Conservation (phyloP, 2,888 invertebrate species). For the Scrobipalpa atriplicella region DNA sequence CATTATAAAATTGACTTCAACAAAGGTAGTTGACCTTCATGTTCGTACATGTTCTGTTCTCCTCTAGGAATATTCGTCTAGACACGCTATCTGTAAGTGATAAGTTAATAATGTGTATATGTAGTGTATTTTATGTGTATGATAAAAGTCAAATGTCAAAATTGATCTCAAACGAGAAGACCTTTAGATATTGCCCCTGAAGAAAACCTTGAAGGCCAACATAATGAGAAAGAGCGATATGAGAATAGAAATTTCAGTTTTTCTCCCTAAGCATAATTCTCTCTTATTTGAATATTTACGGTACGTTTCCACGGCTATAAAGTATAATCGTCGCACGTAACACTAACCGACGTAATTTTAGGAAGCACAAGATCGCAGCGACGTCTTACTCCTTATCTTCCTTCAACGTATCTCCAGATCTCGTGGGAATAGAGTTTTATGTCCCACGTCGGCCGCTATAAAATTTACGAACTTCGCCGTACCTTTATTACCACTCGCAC, state of each 20-base stretch:
- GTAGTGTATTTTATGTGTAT: too few relatives aligned
- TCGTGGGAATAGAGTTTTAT: conserved; percentile 26
- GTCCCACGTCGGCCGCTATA: conserved; percentile 13
- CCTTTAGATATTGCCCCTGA: too few relatives aligned
- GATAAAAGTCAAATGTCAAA: too few relatives aligned
- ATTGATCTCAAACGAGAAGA: too few relatives aligned
- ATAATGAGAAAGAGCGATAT: too few relatives aligned
- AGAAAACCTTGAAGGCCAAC: too few relatives aligned
- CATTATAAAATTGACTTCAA: too few relatives aligned
- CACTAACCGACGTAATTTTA: conserved; percentile 27
- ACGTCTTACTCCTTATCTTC: conserved; percentile 12
- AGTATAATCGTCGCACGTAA: conserved; percentile 26
- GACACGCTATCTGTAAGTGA: too few relatives aligned
- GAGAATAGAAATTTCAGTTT: neutral
- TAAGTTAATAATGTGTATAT: too few relatives aligned
- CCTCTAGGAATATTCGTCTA: too few relatives aligned
- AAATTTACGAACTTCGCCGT: conserved; percentile 11
- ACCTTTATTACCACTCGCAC: conserved; percentile 21
- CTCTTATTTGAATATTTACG: neutral
- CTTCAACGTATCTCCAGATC: conserved; percentile 1
- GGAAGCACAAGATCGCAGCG: conserved; percentile 26
- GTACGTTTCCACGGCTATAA: conserved; percentile 23
- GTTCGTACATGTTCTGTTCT: too few relatives aligned
- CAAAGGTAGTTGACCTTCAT: too few relatives aligned
- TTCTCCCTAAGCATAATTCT: neutral